These are phyloP conservation scores for Tholera decimalis DNA, from an alignment of 2,888 invertebrate genomes.

Conservation along the genomic window DNA sequence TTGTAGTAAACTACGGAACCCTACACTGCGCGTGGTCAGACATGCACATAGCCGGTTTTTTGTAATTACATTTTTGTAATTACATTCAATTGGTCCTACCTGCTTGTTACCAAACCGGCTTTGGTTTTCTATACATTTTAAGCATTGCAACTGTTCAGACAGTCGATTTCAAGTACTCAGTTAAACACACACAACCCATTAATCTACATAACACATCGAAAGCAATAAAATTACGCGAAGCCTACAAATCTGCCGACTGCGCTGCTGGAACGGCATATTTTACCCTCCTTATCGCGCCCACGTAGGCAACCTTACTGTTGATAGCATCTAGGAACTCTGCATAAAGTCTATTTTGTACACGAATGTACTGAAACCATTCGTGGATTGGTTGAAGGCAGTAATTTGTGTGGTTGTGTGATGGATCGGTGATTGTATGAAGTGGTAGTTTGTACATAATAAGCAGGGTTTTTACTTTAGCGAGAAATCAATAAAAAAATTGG, in stretches of 20 bases:
- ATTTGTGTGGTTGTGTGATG: constrained; percentile 15
- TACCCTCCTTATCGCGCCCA: constrained; percentile 72
- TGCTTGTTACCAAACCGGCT: no score
- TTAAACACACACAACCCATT: constrained; percentile 20
- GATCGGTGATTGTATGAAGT: neutral
- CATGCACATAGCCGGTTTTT: no score
- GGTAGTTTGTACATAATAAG: neutral
- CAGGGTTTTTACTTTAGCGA: no score
- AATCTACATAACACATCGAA: constrained; percentile 41
- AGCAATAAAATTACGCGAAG: constrained; percentile 51
- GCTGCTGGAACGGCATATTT: constrained; percentile 66
- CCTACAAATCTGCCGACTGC: constrained; percentile 52
- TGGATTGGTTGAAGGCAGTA: constrained; percentile 2
- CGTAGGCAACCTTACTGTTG: constrained; percentile 73
- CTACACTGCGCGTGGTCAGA: no score
- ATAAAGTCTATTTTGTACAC: constrained; percentile 51
- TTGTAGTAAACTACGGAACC: no score
- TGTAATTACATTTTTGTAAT: no score
- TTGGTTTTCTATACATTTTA: neutral
- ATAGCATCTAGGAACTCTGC: constrained; percentile 69
- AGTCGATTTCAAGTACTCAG: neutral
- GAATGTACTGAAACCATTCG: constrained; percentile 23
- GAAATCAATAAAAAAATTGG: no score
- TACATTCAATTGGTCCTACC: no score
- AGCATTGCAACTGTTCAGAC: neutral